Conservation (phyloP, 2,113 vertebrate species). For the Ptilorrhoa leucosticta region DNA sequence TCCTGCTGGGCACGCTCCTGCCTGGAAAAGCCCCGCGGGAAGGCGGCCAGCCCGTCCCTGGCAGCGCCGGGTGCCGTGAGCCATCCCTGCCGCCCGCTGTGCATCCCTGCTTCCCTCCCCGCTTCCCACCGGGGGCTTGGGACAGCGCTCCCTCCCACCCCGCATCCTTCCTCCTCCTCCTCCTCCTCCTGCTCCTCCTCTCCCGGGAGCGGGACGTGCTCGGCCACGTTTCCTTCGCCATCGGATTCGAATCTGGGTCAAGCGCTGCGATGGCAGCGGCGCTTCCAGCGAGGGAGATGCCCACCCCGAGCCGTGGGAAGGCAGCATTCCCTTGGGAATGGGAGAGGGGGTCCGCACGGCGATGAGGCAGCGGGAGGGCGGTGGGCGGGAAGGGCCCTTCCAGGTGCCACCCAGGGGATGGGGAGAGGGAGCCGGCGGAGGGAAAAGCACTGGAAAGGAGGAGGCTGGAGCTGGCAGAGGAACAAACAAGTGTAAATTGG, state of each 20-base stretch:
- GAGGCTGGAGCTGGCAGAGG: not conserved
- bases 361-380: accelerated
- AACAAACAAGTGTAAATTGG: not conserved
- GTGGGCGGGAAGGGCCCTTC: not conserved
- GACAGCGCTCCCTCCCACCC: not conserved
- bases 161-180: not conserved
- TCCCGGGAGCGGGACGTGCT: not conserved
- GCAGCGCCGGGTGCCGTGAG: not conserved
- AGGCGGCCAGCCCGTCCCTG: not conserved
- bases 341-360: accelerated
- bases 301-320: not conserved
- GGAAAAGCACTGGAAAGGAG: not conserved
- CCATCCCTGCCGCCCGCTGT: not conserved
- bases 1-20: slow-evolving; percentile 8
- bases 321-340: not conserved
- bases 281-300: not conserved
- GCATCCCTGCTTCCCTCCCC: not conserved
- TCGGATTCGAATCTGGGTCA: slow-evolving; percentile 18
- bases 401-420: not conserved
- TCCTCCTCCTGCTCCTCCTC: not conserved
- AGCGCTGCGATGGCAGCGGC: not conserved
- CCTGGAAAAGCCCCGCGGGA: not conserved
- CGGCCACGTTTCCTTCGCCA: not conserved
- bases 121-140: accelerated
- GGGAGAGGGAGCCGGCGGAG: not conserved